These are phyloP conservation scores for Rhabdornis inornatus DNA, from an alignment of 2,113 vertebrate species.

Conservation along the genomic window DNA sequence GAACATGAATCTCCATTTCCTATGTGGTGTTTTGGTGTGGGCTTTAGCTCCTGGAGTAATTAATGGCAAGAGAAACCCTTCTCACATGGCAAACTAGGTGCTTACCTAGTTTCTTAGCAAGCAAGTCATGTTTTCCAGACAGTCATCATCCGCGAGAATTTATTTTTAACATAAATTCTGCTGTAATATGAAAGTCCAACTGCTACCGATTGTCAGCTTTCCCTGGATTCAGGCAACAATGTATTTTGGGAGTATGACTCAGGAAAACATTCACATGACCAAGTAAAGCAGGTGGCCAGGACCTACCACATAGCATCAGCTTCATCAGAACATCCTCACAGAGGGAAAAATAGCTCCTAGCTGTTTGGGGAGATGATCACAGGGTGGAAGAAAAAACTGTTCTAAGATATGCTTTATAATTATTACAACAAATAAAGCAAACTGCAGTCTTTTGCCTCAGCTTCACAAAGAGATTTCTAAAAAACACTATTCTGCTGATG, in stretches of 20 bases:
- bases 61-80: neutral
- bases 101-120: neutral
- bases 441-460: neutral
- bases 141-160: neutral
- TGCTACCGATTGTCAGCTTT: neutral
- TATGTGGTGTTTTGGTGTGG: neutral
- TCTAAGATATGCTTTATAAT: neutral
- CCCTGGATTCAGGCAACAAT: constrained; percentile 26
- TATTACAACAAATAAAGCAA: neutral
- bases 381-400: neutral
- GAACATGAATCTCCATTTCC: neutral
- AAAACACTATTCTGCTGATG: neutral
- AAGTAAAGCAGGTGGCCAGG: constrained; percentile 40
- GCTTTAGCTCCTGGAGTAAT: neutral
- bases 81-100: neutral
- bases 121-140: neutral
- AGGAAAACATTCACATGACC: constrained; percentile 37
- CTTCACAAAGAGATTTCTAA: neutral
- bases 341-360: constrained; percentile 16
- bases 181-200: neutral
- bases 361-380: neutral
- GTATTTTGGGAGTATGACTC: constrained; percentile 50
- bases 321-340: neutral
- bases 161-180: neutral
- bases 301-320: constrained; percentile 15